phyloP scores from a whole-genome alignment of 2,888 invertebrate species.

The Cantharis flavilabris region DNA sequence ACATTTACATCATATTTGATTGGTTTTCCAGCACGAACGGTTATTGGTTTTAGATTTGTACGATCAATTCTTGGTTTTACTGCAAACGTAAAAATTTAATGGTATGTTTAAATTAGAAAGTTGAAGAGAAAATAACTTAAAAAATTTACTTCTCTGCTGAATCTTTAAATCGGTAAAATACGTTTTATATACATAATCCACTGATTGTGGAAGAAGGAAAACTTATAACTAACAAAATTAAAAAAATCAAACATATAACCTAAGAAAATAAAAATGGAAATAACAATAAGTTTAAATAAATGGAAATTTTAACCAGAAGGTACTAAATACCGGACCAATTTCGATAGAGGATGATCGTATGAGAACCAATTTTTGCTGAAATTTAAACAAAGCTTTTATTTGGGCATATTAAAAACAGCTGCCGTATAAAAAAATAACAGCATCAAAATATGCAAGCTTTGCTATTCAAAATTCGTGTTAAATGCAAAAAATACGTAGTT shows the following conservation, averaged over 20 bases:
- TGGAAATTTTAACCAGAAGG: neutral
- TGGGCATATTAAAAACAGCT: neutral
- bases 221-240: neutral
- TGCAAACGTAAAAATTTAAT: conserved; percentile 50
- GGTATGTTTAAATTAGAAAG: neutral
- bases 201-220: neutral
- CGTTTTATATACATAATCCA: conserved; percentile 5
- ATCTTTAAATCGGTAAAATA: conserved; percentile 13
- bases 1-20: conserved; percentile 93
- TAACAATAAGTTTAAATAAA: conserved; percentile 2
- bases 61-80: conserved; percentile 98
- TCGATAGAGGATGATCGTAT: conserved; percentile 8
- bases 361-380: conserved; percentile 17
- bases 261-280: neutral
- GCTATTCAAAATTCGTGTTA: conserved; percentile 4
- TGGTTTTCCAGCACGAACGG: conserved; percentile 88
- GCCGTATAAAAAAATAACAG: conserved; percentile 11
- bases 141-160: conserved; percentile 25
- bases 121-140: neutral
- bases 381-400: conserved; percentile 19
- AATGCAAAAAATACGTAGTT: neutral
- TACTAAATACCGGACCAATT: neutral
- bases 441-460: conserved; percentile 17
- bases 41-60: conserved; percentile 87
- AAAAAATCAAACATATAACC: neutral